Conservation (phyloP, 2,113 vertebrate species). For the Pedetes capensis region DNA sequence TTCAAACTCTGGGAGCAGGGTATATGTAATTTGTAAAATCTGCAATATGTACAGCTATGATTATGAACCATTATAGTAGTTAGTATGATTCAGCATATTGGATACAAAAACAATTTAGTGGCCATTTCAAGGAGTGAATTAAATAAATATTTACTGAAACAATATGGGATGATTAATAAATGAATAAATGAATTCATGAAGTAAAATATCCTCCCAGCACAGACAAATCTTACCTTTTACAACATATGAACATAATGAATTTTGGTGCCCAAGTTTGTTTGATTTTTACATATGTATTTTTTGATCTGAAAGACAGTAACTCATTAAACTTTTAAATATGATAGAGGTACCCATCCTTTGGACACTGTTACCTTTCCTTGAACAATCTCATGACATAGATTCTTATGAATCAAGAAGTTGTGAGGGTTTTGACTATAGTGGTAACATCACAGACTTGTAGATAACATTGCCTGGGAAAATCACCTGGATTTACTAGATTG, state of each 20-base stretch:
- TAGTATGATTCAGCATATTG: neutral
- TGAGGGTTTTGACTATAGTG: neutral
- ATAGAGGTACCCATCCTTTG: neutral
- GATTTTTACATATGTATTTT: neutral
- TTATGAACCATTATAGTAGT: neutral
- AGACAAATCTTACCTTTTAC: neutral
- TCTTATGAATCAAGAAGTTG: neutral
- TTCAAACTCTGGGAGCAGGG: neutral
- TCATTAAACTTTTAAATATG: neutral
- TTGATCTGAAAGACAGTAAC: neutral
- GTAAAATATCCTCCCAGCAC: neutral
- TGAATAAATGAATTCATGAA: neutral
- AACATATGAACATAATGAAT: slow-evolving; percentile 1
- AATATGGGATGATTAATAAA: neutral
- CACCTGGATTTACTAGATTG: slow-evolving; percentile 48
- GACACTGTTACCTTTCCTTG: neutral
- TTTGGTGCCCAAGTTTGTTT: neutral
- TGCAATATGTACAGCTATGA: neutral
- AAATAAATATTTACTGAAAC: neutral
- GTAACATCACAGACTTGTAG: neutral
- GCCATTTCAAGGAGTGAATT: neutral
- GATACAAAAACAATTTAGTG: neutral
- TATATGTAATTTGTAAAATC: neutral
- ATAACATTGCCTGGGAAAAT: neutral
- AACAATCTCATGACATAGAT: neutral